Conservation (phyloP, 2,113 vertebrate genomes). For the Henicopernis longicauda region DNA sequence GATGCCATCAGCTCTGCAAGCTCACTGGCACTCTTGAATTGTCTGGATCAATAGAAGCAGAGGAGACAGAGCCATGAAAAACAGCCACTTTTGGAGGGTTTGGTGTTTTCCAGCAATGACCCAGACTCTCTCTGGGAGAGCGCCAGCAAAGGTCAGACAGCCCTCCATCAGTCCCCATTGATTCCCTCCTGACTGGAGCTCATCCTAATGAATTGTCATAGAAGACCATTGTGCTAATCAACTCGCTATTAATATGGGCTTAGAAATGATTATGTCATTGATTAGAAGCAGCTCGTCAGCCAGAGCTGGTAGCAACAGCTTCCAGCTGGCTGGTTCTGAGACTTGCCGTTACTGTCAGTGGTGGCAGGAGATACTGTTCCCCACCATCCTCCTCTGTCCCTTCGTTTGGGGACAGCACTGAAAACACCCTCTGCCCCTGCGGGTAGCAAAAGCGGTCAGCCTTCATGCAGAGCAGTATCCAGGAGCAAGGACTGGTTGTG, state of each 20-base stretch:
- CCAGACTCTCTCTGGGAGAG: background rate
- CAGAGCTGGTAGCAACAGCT: background rate
- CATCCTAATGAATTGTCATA: slow-evolving; percentile 32
- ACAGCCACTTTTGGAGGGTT: background rate
- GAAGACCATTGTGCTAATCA: background rate
- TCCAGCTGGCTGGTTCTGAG: background rate
- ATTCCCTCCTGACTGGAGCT: slow-evolving; percentile 15
- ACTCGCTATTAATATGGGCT: background rate
- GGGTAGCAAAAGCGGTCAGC: background rate
- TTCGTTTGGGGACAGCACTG: background rate
- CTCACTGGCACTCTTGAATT: background rate
- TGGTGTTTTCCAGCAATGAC: background rate
- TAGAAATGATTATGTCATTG: background rate
- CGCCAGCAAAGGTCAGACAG: background rate
- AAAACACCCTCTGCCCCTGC: background rate
- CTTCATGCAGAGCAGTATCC: background rate
- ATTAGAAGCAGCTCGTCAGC: background rate
- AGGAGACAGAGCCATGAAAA: background rate
- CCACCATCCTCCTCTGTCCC: background rate
- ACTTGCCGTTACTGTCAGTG: background rate
- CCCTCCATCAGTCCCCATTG: background rate
- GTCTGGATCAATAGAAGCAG: background rate
- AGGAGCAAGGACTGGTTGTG: accelerated
- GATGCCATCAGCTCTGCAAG: background rate
- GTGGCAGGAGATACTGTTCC: background rate